Evolutionary conservation across 2,113 vertebrate species (phyloP).

Genomic region (Puffinus mauretanicus): DNA sequence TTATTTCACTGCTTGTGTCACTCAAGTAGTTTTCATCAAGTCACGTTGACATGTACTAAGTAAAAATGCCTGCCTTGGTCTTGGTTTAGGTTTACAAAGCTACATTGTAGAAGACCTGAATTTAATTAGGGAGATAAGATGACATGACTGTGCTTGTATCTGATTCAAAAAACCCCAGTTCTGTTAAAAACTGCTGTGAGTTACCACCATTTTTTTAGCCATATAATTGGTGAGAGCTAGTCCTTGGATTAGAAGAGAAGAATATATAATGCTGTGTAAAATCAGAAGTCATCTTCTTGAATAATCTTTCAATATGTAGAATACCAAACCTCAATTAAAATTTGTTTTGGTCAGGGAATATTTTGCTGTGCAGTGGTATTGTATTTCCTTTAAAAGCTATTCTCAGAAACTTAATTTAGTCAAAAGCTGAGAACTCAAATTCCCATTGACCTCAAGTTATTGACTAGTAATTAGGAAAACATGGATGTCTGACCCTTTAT

Average conservation of each 20-base stretch:
- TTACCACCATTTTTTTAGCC: neutral
- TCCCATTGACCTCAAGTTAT: neutral
- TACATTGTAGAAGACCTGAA: neutral
- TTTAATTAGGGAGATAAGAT: neutral
- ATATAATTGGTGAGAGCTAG: neutral
- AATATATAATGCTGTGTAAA: neutral
- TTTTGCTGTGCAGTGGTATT: neutral
- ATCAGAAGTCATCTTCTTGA: neutral
- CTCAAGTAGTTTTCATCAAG: neutral
- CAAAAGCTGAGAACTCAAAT: neutral
- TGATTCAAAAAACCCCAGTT: neutral
- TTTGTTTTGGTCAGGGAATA: neutral
- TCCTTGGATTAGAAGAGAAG: neutral
- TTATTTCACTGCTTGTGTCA: neutral
- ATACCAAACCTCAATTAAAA: neutral
- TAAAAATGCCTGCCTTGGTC: neutral
- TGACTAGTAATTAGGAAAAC: neutral
- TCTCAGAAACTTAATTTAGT: neutral
- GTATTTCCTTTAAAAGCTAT: neutral
- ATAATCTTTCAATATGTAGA: neutral
- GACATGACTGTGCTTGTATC: neutral
- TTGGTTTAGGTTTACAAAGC: neutral
- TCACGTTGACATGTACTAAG: neutral
- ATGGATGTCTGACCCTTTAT: neutral
- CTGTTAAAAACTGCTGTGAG: neutral